These are phyloP conservation scores for Minunthozetes semirufus DNA, from an alignment of 2,888 invertebrate species.

Conservation along the genomic window DNA sequence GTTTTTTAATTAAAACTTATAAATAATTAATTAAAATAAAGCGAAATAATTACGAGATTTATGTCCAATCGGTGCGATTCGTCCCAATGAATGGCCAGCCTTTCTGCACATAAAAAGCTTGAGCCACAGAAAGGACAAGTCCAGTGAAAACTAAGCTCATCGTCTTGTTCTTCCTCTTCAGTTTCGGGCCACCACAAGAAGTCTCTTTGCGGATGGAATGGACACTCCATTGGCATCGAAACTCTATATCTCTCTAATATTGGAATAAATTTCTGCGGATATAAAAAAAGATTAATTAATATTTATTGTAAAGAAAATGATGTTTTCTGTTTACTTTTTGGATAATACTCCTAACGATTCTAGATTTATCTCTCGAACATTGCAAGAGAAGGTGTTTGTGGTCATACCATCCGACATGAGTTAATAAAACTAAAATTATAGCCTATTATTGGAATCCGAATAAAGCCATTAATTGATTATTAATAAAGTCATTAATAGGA, in stretches of 20 bases:
- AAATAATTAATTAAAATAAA: neutral
- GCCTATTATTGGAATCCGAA: neutral
- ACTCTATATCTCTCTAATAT: constrained; percentile 81
- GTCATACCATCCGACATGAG: constrained; percentile 31
- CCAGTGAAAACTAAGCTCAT: constrained; percentile 78
- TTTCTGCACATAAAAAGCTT: constrained; percentile 68
- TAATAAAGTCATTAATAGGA: neutral
- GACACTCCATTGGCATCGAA: constrained; percentile 76
- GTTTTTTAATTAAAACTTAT: neutral
- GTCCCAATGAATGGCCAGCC: constrained; percentile 38
- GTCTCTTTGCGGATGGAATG: constrained; percentile 77
- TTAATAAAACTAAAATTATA: constrained; percentile 9
- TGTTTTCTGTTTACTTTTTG: constrained; percentile 59
- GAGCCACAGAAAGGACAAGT: constrained; percentile 84
- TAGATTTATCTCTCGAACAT: constrained; percentile 57
- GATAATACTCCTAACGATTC: constrained; percentile 75
- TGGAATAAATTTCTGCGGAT: constrained; percentile 70
- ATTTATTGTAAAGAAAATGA: constrained; percentile 13
- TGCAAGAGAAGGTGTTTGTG: constrained; percentile 20
- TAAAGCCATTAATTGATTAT: neutral
- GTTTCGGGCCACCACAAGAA: constrained; percentile 55
- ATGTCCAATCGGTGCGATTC: constrained; percentile 22
- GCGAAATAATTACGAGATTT: neutral
- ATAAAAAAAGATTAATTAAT: constrained; percentile 21
- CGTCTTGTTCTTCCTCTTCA: constrained; percentile 75